Evolutionary conservation across 2,888 invertebrate species (phyloP), one percentile per base, ranked within the genome.

Genomic region (Lamproptera curius): DNA sequence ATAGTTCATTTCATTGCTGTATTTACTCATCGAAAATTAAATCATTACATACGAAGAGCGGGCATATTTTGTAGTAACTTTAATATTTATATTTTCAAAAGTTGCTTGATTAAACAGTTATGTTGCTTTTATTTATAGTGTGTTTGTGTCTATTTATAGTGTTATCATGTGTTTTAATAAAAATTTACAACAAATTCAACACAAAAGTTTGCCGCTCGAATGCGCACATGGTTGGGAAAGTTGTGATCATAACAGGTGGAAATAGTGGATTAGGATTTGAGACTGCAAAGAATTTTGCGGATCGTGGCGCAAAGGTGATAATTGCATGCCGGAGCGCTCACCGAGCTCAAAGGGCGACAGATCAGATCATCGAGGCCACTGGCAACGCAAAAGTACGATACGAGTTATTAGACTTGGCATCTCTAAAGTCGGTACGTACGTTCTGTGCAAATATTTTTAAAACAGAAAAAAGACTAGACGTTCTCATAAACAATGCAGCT

Each of bases 401-500:
- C 52, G 70, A 67, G 40, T 73, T 76, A 42, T 62, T 89, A 44
- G 87, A 90, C 59, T 63, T 90, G 44, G 63, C 77, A 4, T 88
- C 88, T 1, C 69, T 90, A 4, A 61, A 71, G 11, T 89, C 89
- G 1, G 81, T 90, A 33, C 78, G 89, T 48, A 77, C 86, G 31
- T 93, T 92, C 73, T 90, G 90, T 40, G 78, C 85, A 17, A 77
- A 83, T 41, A 80, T 92, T 42, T 62, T 80, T 33, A 75, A 80
- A 59, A 81, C 74, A 0, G 89, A 89, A 63, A 70, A 74, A 51
- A 76, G 80, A 16, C 70, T 91, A 39, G 89, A 91, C 61, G 85
- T 90, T 11, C 78, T 91, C 44, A 80, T 91, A 58, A 90, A 91
- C 70, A 91, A 91, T 65, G 91, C 91, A 3, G 91, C 90, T 8